Percentiles rank a stretch among this genome's conserved stretches.
These are phyloP conservation scores for Caenorhabditis sinica DNA, from an alignment of 2,888 invertebrate genomes.

Conservation along the genomic window DNA sequence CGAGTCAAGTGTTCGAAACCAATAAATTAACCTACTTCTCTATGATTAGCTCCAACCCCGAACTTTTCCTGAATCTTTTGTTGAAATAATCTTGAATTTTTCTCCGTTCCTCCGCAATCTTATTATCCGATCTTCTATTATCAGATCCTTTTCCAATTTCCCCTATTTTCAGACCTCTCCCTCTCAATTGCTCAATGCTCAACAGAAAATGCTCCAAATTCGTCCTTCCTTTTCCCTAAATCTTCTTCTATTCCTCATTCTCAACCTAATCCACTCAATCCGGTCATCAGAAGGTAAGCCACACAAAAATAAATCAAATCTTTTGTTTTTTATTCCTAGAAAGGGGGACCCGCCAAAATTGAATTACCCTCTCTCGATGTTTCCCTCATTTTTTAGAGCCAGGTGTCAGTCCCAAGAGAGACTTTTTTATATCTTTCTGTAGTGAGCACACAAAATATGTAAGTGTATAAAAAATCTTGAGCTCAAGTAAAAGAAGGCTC, in stretches of 20 bases:
- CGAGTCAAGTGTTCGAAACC: too few species aligned
- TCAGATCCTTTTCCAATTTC: not conserved
- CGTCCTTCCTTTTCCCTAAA: not conserved
- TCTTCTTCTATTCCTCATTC: conserved; percentile 29
- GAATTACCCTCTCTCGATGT: conserved; percentile 29
- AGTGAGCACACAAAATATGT: not conserved
- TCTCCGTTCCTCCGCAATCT: not conserved
- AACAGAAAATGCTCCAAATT: conserved; percentile 45
- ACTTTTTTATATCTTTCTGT: not conserved
- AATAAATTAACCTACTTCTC: too few species aligned
- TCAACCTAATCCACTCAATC: conserved; percentile 31
- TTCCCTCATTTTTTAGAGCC: not conserved
- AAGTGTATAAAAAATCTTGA: conserved; percentile 35
- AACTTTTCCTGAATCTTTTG: too few species aligned
- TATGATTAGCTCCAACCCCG: too few species aligned
- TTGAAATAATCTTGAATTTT: not conserved
- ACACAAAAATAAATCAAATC: conserved; percentile 41
- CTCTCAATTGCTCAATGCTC: not conserved
- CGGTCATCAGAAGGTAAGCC: conserved; percentile 57
- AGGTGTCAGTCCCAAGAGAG: conserved; percentile 52
- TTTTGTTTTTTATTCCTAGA: conserved; percentile 8
- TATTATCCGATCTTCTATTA: not conserved
- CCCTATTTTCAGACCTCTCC: conserved; percentile 11
- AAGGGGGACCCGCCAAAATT: conserved; percentile 16
- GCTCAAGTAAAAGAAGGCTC: not conserved